phyloP scores from a whole-genome alignment of 1,140 invertebrate species.

The Caerostris darwini region DNA sequence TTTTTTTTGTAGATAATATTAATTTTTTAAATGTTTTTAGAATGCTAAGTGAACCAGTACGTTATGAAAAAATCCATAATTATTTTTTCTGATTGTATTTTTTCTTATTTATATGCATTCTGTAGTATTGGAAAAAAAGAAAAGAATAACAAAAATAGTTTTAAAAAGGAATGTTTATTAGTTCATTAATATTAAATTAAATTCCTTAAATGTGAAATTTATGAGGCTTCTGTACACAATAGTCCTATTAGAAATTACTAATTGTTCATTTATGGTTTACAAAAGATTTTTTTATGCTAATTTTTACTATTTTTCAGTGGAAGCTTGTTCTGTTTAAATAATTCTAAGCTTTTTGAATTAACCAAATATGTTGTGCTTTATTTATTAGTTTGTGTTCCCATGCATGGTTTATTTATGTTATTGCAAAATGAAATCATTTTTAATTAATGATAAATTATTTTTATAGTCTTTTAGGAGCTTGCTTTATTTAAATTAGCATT shows the following conservation, averaged over 20 bases:
- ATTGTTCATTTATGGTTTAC: background rate
- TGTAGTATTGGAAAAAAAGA: too few relatives aligned
- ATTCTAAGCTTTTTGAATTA: background rate
- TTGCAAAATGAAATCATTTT: background rate
- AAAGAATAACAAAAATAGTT: too few relatives aligned
- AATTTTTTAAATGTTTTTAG: too few relatives aligned
- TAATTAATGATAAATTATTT: background rate
- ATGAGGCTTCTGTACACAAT: background rate
- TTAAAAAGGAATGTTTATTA: too few relatives aligned
- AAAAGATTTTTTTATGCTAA: background rate
- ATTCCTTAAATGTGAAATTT: background rate
- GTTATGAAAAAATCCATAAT: too few relatives aligned
- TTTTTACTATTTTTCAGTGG: background rate
- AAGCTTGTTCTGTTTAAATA: background rate
- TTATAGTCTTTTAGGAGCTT: background rate
- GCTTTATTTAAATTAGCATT: background rate
- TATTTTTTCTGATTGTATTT: too few relatives aligned
- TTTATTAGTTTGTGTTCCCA: background rate
- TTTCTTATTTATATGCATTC: too few relatives aligned
- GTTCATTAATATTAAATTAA: too few relatives aligned
- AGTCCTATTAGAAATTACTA: background rate
- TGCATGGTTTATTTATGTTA: background rate
- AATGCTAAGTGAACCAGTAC: too few relatives aligned
- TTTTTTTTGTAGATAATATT: too few relatives aligned
- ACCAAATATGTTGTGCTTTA: background rate